These are phyloP conservation scores for Platynereis dumerilii DNA, from an alignment of 2,888 invertebrate species.

Conservation along the genomic window DNA sequence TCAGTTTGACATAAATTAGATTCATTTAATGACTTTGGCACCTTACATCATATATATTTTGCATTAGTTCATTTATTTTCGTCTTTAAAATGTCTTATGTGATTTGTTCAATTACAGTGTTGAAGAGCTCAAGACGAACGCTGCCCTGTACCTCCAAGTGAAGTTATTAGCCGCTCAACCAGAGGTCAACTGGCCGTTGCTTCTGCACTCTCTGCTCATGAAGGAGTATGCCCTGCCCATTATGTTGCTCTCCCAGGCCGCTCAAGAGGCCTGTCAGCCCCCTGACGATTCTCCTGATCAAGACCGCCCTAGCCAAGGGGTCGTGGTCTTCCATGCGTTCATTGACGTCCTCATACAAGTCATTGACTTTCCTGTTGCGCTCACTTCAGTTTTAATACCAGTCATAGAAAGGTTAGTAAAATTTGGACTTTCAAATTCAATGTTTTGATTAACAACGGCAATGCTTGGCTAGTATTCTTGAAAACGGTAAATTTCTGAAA, in stretches of 20 bases:
- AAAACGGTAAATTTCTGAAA: no score
- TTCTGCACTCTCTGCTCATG: slow-evolving; percentile 58
- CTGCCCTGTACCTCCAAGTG: slow-evolving; percentile 55
- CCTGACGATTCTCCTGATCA: slow-evolving; percentile 12
- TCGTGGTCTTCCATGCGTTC: slow-evolving; percentile 23
- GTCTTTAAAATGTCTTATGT: no score
- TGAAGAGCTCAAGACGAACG: slow-evolving; percentile 57
- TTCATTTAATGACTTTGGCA: no score
- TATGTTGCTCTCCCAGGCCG: slow-evolving; percentile 47
- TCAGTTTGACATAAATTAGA: no score
- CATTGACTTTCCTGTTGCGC: slow-evolving; percentile 46
- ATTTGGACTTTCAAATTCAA: background rate
- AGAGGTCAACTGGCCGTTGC: slow-evolving; percentile 46
- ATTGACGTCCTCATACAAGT: slow-evolving; percentile 32
- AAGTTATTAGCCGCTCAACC: slow-evolving; percentile 53
- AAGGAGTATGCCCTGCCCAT: slow-evolving; percentile 58
- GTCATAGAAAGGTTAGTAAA: slow-evolving; percentile 51
- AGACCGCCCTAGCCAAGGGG: background rate
- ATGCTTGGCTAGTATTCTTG: no score
- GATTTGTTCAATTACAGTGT: slow-evolving; percentile 42
- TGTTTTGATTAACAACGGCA: background rate
- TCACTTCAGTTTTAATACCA: slow-evolving; percentile 53
- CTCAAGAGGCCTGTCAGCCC: slow-evolving; percentile 10
- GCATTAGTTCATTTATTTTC: no score
- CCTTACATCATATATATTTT: no score